Percentiles rank a stretch among this genome's conserved stretches.
phyloP scores from a whole-genome alignment of 92 coral and sea anemone species.

The Heliopora coerulea region DNA sequence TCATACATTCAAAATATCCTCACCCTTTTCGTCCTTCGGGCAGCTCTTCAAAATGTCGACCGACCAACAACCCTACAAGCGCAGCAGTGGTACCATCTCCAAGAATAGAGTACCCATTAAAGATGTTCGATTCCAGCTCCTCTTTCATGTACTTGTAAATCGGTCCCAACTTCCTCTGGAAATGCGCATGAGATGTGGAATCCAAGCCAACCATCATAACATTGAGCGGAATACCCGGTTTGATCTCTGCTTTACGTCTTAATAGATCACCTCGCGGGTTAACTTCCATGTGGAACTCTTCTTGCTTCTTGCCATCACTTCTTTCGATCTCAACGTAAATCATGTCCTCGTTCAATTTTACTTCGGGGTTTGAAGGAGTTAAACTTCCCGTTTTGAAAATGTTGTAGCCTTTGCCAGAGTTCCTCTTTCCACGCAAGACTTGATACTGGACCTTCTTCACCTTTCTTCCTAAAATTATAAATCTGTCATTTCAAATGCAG shows the following conservation, averaged over 20 bases:
- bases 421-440: conserved; percentile 1
- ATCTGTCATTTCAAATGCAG: too few species aligned
- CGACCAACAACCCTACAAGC: conserved; percentile 62
- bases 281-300: conserved; percentile 61
- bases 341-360: conserved; percentile 57
- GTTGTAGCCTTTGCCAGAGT: conserved; percentile 50
- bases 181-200: conserved; percentile 67
- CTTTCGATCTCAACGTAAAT: conserved; percentile 43
- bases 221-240: conserved; percentile 67
- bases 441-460: conserved; percentile 42
- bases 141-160: conserved; percentile 46
- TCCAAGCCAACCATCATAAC: conserved; percentile 67
- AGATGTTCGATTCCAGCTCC: conserved; percentile 50
- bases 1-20: neutral
- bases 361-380: conserved; percentile 44
- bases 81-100: conserved; percentile 77
- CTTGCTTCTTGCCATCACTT: conserved; percentile 46
- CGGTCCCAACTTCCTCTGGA: conserved; percentile 62
- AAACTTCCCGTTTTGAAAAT: conserved; percentile 59
- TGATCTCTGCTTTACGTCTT: conserved; percentile 22
- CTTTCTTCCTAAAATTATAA: conserved; percentile 5
- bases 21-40: conserved; percentile 68
- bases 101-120: conserved; percentile 56
- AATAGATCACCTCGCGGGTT: conserved; percentile 45
- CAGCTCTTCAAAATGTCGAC: conserved; percentile 54